Evolutionary conservation across 2,888 invertebrate species (phyloP).

Genomic region (Ethmia dodecea): DNA sequence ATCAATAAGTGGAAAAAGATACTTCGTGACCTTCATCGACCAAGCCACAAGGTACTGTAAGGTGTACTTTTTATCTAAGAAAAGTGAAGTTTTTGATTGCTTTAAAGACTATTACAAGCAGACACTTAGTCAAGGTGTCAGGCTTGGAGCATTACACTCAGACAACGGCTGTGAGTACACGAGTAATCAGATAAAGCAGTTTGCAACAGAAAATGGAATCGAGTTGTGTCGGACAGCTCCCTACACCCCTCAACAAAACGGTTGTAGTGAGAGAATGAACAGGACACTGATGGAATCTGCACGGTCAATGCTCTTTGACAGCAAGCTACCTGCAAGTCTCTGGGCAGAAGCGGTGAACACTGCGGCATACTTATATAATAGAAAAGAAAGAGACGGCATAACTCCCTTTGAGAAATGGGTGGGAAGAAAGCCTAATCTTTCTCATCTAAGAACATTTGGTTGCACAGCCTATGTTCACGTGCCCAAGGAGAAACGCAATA

Average conservation of each 20-base stretch:
- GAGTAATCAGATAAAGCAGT: not conserved
- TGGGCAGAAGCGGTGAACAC: constrained; percentile 2
- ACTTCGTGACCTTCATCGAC: constrained; percentile 2
- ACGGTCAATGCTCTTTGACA: constrained; percentile 1
- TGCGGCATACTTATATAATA: not conserved
- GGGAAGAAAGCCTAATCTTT: not conserved
- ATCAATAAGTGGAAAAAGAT: not conserved
- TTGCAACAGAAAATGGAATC: not conserved
- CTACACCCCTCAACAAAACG: constrained; percentile 3
- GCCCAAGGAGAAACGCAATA: constrained; percentile 2
- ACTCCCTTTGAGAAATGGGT: constrained; percentile 1
- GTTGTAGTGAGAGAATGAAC: not conserved
- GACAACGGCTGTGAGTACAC: constrained; percentile 2
- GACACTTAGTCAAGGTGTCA: too few relatives aligned
- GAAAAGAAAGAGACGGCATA: not conserved
- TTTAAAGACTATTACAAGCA: too few relatives aligned
- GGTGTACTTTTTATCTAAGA: not conserved
- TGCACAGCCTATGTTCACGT: not conserved
- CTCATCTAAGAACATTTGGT: constrained; percentile 2
- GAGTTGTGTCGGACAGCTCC: not conserved
- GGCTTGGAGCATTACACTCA: too few relatives aligned
- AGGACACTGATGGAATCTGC: constrained; percentile 2
- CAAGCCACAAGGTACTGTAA: not conserved
- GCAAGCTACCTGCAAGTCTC: not conserved
- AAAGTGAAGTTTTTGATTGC: not conserved